A percentile compares a stretch with the other conserved stretches of the same genome.
Conservation (phyloP, 1,140 invertebrate species). For the Drosophila chauvacae region DNA sequence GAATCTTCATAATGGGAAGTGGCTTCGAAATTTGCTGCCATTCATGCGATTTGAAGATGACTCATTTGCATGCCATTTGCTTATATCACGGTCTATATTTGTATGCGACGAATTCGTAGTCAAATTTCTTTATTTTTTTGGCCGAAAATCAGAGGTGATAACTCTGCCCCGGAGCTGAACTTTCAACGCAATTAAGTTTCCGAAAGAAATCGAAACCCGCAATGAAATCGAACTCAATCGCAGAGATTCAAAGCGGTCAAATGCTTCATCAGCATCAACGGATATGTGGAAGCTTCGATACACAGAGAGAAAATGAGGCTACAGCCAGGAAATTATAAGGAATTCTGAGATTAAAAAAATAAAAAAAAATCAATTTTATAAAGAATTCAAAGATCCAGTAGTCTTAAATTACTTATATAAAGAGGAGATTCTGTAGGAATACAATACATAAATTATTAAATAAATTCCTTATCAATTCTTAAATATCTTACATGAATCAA, state of each 20-base stretch:
- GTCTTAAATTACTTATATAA: background rate
- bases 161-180: slow-evolving; percentile 37
- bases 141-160: slow-evolving; percentile 30
- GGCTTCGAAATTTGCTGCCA: slow-evolving; percentile 35
- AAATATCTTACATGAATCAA: background rate
- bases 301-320: background rate
- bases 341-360: background rate
- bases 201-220: slow-evolving; percentile 60
- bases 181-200: slow-evolving; percentile 61
- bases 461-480: too few species aligned
- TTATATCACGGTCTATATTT: slow-evolving; percentile 44
- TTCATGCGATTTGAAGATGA: slow-evolving; percentile 49
- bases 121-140: slow-evolving; percentile 32
- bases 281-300: background rate
- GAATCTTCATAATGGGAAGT: slow-evolving; percentile 22
- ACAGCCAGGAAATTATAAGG: fast-evolving
- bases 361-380: background rate
- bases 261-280: slow-evolving; percentile 22
- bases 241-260: slow-evolving; percentile 24
- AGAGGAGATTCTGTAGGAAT: background rate
- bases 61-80: slow-evolving; percentile 73
- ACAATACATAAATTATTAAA: background rate
- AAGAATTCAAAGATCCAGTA: background rate
- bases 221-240: slow-evolving; percentile 27
- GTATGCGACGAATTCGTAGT: slow-evolving; percentile 1